phyloP scores from a whole-genome alignment of 2,888 invertebrate genomes.

The Nomada fabriciana region DNA sequence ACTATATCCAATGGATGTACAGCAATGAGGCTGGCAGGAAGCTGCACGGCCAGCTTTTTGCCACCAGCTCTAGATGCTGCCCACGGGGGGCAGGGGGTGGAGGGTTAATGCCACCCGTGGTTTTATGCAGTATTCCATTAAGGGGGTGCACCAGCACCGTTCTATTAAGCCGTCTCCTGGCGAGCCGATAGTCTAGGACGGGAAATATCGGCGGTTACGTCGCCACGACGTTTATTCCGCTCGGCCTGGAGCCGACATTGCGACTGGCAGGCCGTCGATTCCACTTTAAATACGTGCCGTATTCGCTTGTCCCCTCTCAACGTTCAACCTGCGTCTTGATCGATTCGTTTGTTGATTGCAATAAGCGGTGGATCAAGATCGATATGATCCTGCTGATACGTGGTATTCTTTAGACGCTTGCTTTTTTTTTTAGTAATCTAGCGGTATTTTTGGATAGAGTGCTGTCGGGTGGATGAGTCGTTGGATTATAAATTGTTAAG shows the following conservation, averaged over 20 bases:
- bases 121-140: conserved; percentile 73
- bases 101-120: conserved; percentile 67
- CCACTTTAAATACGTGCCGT: conserved; percentile 62
- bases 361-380: neutral
- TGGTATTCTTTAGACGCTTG: no score
- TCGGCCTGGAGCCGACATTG: conserved; percentile 65
- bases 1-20: conserved; percentile 25
- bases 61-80: neutral
- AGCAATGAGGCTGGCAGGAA: conserved; percentile 5
- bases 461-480: no score
- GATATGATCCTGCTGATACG: no score
- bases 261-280: conserved; percentile 74
- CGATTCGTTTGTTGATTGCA: conserved; percentile 3
- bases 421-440: no score
- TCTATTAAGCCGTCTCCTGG: conserved; percentile 70
- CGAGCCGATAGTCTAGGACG: conserved; percentile 71
- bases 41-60: conserved; percentile 32
- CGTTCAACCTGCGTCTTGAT: conserved; percentile 12
- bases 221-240: conserved; percentile 66
- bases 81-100: neutral
- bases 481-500: no score
- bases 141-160: conserved; percentile 65
- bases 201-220: conserved; percentile 74
- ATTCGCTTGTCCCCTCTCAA: conserved; percentile 11
- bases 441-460: no score